A percentile compares a stretch with the other conserved stretches of the same genome.
Evolutionary conservation across 2,888 invertebrate genomes (phyloP).

Genomic region (Poecilus cupreus): DNA sequence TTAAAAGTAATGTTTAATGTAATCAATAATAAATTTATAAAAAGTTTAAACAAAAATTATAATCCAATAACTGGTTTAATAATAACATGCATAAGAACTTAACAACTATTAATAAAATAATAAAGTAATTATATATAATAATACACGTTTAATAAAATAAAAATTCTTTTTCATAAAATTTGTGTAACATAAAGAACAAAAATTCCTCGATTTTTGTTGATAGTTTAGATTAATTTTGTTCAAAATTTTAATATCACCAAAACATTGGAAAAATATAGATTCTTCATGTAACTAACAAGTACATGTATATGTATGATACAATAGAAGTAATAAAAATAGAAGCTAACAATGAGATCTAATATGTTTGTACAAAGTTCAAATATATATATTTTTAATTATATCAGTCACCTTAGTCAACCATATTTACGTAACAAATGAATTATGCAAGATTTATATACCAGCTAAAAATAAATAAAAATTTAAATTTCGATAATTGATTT

Average conservation of each 20-base stretch:
- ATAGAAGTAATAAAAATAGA: conserved; percentile 15
- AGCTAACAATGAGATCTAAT: conserved; percentile 37
- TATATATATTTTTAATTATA: conserved; percentile 23
- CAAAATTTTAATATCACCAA: conserved; percentile 5
- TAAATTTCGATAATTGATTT: conserved; percentile 12
- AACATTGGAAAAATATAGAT: conserved; percentile 30
- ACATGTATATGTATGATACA: not conserved
- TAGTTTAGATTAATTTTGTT: conserved; percentile 21
- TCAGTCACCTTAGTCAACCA: conserved; percentile 1
- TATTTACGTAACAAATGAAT: not conserved
- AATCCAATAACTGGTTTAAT: not conserved
- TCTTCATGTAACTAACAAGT: conserved; percentile 6
- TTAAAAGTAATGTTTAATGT: not conserved
- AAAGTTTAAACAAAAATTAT: not conserved
- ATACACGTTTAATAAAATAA: conserved; percentile 5
- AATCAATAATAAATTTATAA: conserved; percentile 11
- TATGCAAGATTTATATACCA: not conserved
- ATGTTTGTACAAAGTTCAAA: conserved; percentile 42
- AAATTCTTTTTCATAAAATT: not conserved
- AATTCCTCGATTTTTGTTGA: not conserved
- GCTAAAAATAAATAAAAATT: not conserved
- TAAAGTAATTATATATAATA: conserved; percentile 2
- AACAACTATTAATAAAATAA: not conserved
- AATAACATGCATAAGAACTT: not conserved
- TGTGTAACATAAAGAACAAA: not conserved